Evolutionary conservation across 1,140 invertebrate genomes (phyloP).

Genomic region (Watersipora subatra): DNA sequence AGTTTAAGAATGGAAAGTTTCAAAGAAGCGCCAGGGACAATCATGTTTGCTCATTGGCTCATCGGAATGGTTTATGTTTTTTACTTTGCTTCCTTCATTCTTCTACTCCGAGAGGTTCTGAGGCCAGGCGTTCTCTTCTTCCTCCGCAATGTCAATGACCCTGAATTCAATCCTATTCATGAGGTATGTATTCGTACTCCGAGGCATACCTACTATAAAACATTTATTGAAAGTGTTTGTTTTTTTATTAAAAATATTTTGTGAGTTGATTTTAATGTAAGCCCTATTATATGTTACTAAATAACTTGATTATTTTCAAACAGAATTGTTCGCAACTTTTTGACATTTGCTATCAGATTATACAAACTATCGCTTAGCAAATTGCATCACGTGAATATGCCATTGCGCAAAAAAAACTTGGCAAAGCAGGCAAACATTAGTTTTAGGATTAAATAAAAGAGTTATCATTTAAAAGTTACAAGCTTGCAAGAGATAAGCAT

Average conservation of each 20-base stretch:
- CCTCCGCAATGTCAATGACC: slow-evolving; percentile 85
- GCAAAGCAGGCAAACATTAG: no score
- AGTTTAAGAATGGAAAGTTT: slow-evolving; percentile 66
- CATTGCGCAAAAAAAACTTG: no score
- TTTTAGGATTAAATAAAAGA: no score
- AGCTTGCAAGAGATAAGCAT: no score
- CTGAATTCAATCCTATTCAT: slow-evolving; percentile 94
- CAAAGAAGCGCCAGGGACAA: slow-evolving; percentile 75
- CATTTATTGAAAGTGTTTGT: neutral
- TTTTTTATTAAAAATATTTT: neutral
- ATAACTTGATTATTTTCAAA: no score
- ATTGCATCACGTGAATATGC: no score
- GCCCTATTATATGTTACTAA: no score
- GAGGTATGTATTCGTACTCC: slow-evolving; percentile 46
- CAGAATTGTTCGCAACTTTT: no score
- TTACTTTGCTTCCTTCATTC: slow-evolving; percentile 94
- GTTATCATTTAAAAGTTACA: no score
- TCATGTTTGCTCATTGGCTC: slow-evolving; percentile 96
- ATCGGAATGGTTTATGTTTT: slow-evolving; percentile 99
- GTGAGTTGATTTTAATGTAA: neutral
- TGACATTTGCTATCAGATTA: no score
- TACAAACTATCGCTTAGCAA: no score
- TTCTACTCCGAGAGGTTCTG: slow-evolving; percentile 79
- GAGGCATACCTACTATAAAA: neutral
- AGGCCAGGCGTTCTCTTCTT: slow-evolving; percentile 94